Evolutionary conservation across 1,140 invertebrate species (phyloP), one percentile per base, ranked within the genome.

Genomic region (Tribolium castaneum): DNA sequence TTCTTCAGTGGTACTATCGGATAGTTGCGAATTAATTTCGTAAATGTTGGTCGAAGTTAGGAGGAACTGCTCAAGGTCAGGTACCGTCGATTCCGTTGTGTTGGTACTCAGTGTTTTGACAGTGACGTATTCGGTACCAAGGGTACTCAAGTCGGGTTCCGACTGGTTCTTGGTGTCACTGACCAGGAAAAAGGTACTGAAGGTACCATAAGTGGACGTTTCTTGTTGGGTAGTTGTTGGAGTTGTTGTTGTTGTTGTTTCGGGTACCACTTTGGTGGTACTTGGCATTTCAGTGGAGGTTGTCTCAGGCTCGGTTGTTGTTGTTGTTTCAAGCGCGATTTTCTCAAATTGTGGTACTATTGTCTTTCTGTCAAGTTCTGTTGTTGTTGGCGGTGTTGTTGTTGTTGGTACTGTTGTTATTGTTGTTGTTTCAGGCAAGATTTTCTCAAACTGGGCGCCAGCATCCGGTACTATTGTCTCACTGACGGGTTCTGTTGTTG

Each of bases 1-100:
- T 25, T 73, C 76, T n/a, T 77, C 70, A 35, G 7, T 30, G 6
- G 74, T 35, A 73, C 30, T 70, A 54, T 34, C 25, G 5, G 77
- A 30, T 6, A 82, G 39, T 77, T 84, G 82, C 6, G 83, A 80
- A 74, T 85, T 85, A 3, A 85, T 83, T 76, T 84, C 81, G 70
- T 85, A 84, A 51, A 84, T 83, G 70, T 84, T 84, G 4, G 83
- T 84, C 4, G 84, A 84, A 6, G 81, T 77, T 30, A 84, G 51
- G 3, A 85, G 39, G 25, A 80, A 54, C 66, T 84, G 78, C 62
- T 84, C 74, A 6, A 82, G 70, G 9, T 80, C 12, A 3, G 81
- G 9, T 39, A n/a, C 12, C 4, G 70, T 70, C 12, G 75, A 70
- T 39, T 66, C 39, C 22, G 75, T 70, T 54, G 54, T 76, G 16